Conservation (phyloP, 2,888 invertebrate species). For the Leistus spinibarbis region DNA sequence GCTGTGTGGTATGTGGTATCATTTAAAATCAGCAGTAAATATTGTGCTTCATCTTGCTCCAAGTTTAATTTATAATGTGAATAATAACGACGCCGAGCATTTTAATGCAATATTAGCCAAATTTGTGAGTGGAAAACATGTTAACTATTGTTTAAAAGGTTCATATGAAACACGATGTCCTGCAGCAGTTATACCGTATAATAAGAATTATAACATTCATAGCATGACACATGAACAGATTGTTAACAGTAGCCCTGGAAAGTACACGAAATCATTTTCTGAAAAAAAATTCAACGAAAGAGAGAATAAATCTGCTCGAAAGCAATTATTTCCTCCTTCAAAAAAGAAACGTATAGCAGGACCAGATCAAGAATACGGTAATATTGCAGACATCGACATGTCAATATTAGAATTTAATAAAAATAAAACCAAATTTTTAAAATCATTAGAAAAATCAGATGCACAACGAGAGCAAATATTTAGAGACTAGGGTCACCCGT, state of each 20-base stretch:
- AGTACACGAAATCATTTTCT: conserved; percentile 6
- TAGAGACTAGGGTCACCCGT: too few species aligned
- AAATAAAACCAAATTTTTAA: too few species aligned
- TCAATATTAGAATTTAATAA: too few species aligned
- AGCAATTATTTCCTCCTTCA: too few species aligned
- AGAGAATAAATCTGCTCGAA: too few species aligned
- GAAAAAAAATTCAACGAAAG: too few species aligned
- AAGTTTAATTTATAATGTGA: conserved; percentile 27
- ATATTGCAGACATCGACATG: too few species aligned
- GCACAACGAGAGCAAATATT: too few species aligned
- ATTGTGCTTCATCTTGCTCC: conserved; percentile 8
- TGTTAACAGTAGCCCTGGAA: neutral
- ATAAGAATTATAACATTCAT: neutral
- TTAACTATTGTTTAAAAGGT: conserved; percentile 19
- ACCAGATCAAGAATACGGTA: too few species aligned
- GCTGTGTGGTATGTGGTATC: conserved; percentile 12
- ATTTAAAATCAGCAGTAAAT: conserved; percentile 5
- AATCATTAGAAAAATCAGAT: too few species aligned
- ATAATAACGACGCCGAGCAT: conserved; percentile 25
- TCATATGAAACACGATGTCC: conserved; percentile 22
- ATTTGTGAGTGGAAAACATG: conserved; percentile 30
- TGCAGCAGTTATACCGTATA: conserved; percentile 20
- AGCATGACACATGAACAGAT: conserved; percentile 10
- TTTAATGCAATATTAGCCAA: conserved; percentile 24
- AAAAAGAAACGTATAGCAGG: too few species aligned